phyloP scores from a whole-genome alignment of 1,140 invertebrate species.

The Plodia interpunctella region DNA sequence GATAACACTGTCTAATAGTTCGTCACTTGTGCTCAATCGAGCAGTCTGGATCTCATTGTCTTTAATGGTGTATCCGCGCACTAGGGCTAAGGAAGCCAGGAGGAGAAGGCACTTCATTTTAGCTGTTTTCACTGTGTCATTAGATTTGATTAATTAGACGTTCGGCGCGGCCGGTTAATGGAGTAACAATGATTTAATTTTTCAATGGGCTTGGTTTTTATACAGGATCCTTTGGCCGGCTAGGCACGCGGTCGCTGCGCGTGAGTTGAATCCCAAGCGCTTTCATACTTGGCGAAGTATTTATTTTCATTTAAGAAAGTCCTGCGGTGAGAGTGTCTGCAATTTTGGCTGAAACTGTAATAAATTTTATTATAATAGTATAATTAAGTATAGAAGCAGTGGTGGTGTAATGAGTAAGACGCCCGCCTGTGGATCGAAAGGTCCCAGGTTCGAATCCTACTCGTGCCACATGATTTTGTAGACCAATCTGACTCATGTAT shows the following conservation, averaged over 20 bases:
- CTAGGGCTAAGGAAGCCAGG: constrained; percentile 64
- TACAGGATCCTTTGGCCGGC: constrained; percentile 73
- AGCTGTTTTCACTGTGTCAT: constrained; percentile 61
- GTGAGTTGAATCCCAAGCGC: constrained; percentile 53
- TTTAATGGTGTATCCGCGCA: constrained; percentile 73
- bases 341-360: constrained; percentile 33
- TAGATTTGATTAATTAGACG: constrained; percentile 70
- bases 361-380: too few relatives aligned
- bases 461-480: too few relatives aligned
- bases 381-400: too few relatives aligned
- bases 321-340: constrained; percentile 64
- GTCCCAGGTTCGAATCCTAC: too few relatives aligned
- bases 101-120: constrained; percentile 70
- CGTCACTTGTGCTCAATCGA: constrained; percentile 79
- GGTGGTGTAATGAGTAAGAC: too few relatives aligned
- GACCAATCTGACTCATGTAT: too few relatives aligned
- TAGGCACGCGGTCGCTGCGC: constrained; percentile 52
- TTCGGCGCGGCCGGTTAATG: constrained; percentile 66
- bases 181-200: constrained; percentile 76
- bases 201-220: constrained; percentile 78
- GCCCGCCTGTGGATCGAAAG: too few relatives aligned
- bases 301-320: constrained; percentile 76
- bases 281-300: constrained; percentile 69
- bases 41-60: constrained; percentile 77
- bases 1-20: constrained; percentile 83